Base-by-base conservation (phyloP, 2,888 invertebrate species). In the Pseudanteris insignis region DNA sequence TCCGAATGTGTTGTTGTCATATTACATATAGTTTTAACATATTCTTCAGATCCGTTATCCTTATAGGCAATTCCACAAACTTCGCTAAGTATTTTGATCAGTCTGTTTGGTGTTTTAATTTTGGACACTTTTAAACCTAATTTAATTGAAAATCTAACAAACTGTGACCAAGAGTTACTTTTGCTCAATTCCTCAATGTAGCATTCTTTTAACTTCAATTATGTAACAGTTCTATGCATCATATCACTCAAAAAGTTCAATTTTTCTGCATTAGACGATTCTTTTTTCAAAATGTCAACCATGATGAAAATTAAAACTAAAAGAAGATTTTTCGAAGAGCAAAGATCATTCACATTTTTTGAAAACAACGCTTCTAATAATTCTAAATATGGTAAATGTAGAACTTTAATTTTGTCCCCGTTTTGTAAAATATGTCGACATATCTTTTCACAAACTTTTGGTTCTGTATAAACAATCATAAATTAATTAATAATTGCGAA, bases 1-100 rank as follows among this genome's bases (percentile, higher is more conserved):
- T 89, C 88, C 0, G 92, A 91, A 81, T 92, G 91, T 0, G 88
- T 86, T 2, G 86, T 84, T 6, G 88, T 84, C 89, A 91, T 89
- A 62, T 90, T 89, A 66, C 90, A 88, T 4, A 90, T 77, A 11
- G 84, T 83, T 36, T 79, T 81, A 0, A 82, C 79, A 36, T 81
- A 81, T 11, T 83, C 81, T 10, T 85, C 81, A 29, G 83, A 81
- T 2, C 80, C 75, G 24, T 83, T 82, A 41, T 85, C 81, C 13
- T 70, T 70, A 4, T 87, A 88, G 11, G 88, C 81, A 0, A 86
- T 75, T 47, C 85, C 82, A 1, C 88, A 83, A 9, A 88, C 73
- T 38, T 77, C 81, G 0, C 85, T 82, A 18, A 90, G 72, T 8
- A 85, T 78, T 55, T 82, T 83, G 9, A 91, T 71, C 21, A 88